phyloP scores from a whole-genome alignment of 2,113 vertebrate species.

The Nicator chloris region DNA sequence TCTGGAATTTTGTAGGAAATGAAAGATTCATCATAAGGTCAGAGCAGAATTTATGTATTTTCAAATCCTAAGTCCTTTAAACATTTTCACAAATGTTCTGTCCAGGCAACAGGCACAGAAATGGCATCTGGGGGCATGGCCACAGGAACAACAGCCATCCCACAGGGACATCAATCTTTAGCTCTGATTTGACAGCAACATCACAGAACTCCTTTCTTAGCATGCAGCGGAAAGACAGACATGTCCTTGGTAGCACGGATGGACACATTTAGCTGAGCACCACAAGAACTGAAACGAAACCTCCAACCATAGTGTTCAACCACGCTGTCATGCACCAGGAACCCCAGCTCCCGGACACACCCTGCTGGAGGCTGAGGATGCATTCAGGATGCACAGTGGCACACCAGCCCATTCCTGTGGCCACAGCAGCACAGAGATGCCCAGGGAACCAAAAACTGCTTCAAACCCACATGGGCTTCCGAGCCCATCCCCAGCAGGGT shows the following conservation, averaged over 20 bases:
- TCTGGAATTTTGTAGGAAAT: background rate
- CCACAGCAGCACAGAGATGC: background rate
- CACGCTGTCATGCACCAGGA: background rate
- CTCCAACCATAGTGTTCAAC: background rate
- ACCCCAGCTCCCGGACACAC: accelerated
- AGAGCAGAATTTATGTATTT: background rate
- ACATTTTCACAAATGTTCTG: background rate
- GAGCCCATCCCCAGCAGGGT: background rate
- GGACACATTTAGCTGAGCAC: background rate
- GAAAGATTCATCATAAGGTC: background rate
- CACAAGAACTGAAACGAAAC: background rate
- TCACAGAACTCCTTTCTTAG: background rate
- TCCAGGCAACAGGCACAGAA: background rate
- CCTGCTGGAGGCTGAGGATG: background rate
- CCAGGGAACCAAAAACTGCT: background rate
- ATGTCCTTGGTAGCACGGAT: background rate
- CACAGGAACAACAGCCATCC: background rate
- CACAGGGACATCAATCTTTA: background rate
- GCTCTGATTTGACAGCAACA: background rate
- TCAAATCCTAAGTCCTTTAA: background rate
- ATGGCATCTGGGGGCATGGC: background rate
- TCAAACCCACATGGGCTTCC: background rate
- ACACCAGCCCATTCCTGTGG: background rate
- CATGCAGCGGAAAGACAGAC: background rate
- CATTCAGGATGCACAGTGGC: background rate